Base-by-base conservation (phyloP, 1,140 invertebrate genomes). In the Eufriesea mexicana region DNA sequence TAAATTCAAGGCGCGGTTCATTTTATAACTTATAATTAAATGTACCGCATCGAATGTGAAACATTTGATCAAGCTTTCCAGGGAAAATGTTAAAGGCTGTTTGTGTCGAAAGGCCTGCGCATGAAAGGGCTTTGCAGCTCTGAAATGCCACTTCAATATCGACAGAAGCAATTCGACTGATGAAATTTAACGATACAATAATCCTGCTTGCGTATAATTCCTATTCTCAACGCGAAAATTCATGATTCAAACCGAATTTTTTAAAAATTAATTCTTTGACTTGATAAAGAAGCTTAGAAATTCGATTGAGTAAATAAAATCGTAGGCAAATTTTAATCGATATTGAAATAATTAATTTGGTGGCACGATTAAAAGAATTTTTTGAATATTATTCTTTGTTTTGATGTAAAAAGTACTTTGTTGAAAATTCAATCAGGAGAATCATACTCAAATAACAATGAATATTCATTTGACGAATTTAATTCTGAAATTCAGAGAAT, bases 141-240 rank as follows among this genome's bases (percentile, higher is more conserved):
- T 20, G 45, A 35, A 76, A 64, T 76, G 35, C 25, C 25, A n/a
- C 59, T 35, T 5, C 73, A 64, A 76, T 62, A 51, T 49, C 25
- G 45, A 64, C 18, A 49, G 18, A 64, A 76, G 73, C 73, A 64
- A 76, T 76, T 76, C n/a, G 45, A 49, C 47, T 76, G 64, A 76
- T 76, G 57, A 76, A 76, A 35, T 57, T 57, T 49, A 49, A 2
- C 45, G 45, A 35, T 61, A 14, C 12, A n/a, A 76, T 64, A 6
- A 0, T 12, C 18, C 28, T 12, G 5, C 20, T 66, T 23, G 12
- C 9, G 5, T 42, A 35, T 25, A 35, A 62, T 10, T 71, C 5
- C 25, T 5, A 6, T 47, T 20, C 12, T 61, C 23, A 2, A 2
- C 5, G 1, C 2, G 4, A 42, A 42, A 57, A 42, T 23, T 7